Conservation (phyloP, 2,113 vertebrate genomes). For the Castor canadensis region DNA sequence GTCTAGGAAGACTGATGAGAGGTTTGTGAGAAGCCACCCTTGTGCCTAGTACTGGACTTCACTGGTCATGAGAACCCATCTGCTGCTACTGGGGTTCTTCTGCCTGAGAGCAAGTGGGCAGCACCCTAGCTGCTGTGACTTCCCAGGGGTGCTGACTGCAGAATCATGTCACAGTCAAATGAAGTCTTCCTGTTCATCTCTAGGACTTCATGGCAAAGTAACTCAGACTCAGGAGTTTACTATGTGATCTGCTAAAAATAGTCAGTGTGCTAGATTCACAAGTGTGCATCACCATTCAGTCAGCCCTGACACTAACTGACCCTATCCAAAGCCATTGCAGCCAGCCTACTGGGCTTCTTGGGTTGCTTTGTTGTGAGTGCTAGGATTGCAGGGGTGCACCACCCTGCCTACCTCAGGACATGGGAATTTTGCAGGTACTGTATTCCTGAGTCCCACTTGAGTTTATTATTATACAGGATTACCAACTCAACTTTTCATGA, state of each 20-base stretch:
- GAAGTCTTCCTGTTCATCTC: not conserved
- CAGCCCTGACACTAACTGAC: accelerated
- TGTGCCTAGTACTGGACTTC: not conserved
- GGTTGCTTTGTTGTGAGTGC: too few relatives aligned
- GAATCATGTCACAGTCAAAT: too few relatives aligned
- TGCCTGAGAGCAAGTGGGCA: not conserved
- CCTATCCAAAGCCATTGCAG: accelerated
- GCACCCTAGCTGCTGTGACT: too few relatives aligned
- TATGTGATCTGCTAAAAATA: not conserved
- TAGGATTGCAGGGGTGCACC: too few relatives aligned
- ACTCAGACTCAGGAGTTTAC: not conserved
- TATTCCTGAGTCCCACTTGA: not conserved
- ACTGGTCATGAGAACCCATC: not conserved
- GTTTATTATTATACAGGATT: not conserved
- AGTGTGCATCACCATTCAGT: accelerated
- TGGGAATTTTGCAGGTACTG: too few relatives aligned
- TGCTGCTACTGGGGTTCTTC: not conserved
- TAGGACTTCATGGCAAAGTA: not conserved
- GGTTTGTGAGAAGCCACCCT: not conserved
- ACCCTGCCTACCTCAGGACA: too few relatives aligned
- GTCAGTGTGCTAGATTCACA: not conserved
- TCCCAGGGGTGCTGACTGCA: not conserved
- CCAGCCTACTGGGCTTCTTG: too few relatives aligned
- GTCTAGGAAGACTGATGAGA: not conserved
- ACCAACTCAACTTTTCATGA: not conserved